phyloP scores from a whole-genome alignment of 2,797 vertebrate species.

The Somateria mollissima region DNA sequence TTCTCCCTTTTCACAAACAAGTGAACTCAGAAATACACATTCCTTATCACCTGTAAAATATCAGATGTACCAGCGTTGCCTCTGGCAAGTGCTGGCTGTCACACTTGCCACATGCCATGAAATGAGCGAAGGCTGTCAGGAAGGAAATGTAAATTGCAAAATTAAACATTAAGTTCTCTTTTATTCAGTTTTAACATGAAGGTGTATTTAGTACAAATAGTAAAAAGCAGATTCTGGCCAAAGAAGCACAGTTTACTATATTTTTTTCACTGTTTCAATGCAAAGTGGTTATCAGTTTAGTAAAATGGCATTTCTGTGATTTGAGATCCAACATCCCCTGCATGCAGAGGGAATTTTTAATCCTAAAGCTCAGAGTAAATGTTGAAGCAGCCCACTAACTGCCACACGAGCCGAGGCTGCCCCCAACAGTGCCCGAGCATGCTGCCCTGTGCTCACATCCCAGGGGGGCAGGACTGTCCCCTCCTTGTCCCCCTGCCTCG shows the following conservation, averaged over 20 bases:
- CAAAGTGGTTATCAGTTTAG: background rate
- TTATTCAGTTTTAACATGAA: background rate
- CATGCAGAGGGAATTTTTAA: background rate
- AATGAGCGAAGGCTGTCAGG: background rate
- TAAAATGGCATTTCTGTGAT: background rate
- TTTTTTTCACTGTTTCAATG: background rate
- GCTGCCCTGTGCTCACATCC: fast-evolving
- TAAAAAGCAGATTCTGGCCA: background rate
- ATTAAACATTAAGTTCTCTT: fast-evolving
- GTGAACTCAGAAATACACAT: background rate
- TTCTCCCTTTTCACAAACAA: background rate
- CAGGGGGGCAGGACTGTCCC: background rate
- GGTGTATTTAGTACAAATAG: background rate
- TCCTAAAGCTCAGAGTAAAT: background rate
- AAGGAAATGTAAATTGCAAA: fast-evolving
- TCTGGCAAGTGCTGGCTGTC: fast-evolving
- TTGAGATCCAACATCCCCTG: background rate
- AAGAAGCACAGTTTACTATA: background rate
- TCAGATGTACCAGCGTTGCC: fast-evolving
- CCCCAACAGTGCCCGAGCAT: too few relatives aligned
- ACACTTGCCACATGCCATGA: fast-evolving
- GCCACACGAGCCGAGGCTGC: too few relatives aligned
- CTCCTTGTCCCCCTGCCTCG: background rate
- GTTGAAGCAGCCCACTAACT: too few relatives aligned
- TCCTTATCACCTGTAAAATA: background rate